Percentiles rank a stretch among this genome's conserved stretches.
Conservation (phyloP, 2,797 vertebrate genomes). For the Neomorphus geoffroyi region DNA sequence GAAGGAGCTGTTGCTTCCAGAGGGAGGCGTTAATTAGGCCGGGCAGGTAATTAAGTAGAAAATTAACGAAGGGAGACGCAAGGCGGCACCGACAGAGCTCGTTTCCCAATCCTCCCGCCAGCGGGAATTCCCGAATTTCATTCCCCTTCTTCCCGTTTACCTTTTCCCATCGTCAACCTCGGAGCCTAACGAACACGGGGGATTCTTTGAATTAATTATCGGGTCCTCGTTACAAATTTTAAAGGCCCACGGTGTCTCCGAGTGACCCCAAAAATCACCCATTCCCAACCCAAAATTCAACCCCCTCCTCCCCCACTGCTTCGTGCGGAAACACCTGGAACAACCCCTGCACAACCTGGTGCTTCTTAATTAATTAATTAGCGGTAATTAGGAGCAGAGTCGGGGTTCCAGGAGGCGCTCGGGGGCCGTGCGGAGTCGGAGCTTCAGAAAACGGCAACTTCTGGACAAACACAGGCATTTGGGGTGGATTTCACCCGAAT, state of each 20-base stretch:
- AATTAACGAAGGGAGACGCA: neutral
- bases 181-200: fast-evolving
- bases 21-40: neutral
- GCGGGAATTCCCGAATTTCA: no score
- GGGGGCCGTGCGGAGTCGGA: no score
- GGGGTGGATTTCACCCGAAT: no score
- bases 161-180: neutral
- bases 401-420: no score
- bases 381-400: no score
- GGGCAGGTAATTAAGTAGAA: neutral
- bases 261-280: neutral
- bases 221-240: fast-evolving
- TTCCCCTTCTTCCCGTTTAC: neutral
- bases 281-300: neutral
- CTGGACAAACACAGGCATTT: no score
- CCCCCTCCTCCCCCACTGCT: no score
- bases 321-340: fast-evolving
- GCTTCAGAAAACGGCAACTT: no score
- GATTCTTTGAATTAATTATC: neutral
- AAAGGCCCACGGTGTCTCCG: neutral
- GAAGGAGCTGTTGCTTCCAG: neutral
- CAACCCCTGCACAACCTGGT: fast-evolving
- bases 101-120: no score
- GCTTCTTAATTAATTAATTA: no score
- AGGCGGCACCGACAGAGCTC: no score